Conservation (phyloP, 2,888 invertebrate species). For the Prenolepis imparis region DNA sequence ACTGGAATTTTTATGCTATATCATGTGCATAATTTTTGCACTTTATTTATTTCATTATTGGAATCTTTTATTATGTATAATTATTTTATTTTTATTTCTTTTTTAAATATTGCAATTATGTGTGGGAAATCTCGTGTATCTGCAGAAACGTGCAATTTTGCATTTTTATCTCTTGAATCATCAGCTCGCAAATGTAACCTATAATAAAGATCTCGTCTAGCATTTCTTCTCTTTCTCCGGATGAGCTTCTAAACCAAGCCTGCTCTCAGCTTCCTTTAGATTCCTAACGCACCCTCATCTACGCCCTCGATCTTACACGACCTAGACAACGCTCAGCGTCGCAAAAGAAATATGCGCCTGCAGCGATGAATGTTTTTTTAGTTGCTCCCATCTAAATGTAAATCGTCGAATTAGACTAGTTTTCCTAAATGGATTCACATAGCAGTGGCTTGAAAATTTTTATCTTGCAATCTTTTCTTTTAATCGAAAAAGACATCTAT, state of each 20-base stretch:
- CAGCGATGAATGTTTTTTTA: background rate
- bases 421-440: background rate
- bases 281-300: conserved; percentile 62
- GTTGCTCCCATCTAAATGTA: background rate
- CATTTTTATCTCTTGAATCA: conserved; percentile 13
- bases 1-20: background rate
- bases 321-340: conserved; percentile 68
- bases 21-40: background rate
- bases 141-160: conserved; percentile 1
- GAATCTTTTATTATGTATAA: background rate
- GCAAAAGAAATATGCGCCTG: background rate
- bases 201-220: conserved; percentile 36
- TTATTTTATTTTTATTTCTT: background rate
- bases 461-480: background rate
- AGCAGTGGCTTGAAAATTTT: background rate
- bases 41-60: background rate
- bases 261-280: conserved; percentile 58
- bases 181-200: background rate
- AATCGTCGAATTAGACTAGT: background rate
- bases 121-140: background rate
- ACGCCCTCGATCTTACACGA: conserved; percentile 65
- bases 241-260: conserved; percentile 56
- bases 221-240: conserved; percentile 2
- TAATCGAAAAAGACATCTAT: background rate
- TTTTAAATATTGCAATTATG: conserved; percentile 5